A percentile compares a stretch with the other conserved stretches of the same genome.
These are phyloP conservation scores for Agrochola circellaris DNA, from an alignment of 2,888 invertebrate species.

Conservation along the genomic window DNA sequence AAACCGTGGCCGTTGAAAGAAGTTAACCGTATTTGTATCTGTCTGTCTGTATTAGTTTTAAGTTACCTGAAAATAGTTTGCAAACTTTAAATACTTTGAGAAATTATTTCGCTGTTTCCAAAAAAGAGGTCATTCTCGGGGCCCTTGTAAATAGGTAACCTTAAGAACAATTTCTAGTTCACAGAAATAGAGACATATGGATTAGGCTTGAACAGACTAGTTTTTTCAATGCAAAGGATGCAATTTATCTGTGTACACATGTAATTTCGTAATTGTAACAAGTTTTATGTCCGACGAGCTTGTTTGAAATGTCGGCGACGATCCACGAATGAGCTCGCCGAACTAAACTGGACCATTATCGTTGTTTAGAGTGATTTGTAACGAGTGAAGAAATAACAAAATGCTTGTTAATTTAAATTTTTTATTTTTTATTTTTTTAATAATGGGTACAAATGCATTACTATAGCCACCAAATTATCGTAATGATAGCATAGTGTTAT, in stretches of 20 bases:
- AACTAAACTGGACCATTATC: slow-evolving; percentile 76
- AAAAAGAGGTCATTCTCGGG: background rate
- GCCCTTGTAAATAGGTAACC: background rate
- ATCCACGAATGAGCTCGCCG: slow-evolving; percentile 67
- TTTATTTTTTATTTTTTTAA: background rate
- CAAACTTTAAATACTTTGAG: slow-evolving; percentile 7
- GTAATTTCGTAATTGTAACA: slow-evolving; percentile 68
- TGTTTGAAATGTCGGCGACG: slow-evolving; percentile 78
- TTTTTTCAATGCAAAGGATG: slow-evolving; percentile 64
- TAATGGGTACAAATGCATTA: background rate
- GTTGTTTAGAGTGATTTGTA: slow-evolving; percentile 52
- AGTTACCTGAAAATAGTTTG: slow-evolving; percentile 20
- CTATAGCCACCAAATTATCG: background rate
- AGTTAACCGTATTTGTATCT: slow-evolving; percentile 14
- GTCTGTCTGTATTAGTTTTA: slow-evolving; percentile 14
- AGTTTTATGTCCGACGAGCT: slow-evolving; percentile 72
- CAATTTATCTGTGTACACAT: slow-evolving; percentile 46
- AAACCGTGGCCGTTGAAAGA: slow-evolving; percentile 26
- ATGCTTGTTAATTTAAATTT: slow-evolving; percentile 30
- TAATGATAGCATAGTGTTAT: background rate
- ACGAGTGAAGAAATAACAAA: slow-evolving; percentile 51
- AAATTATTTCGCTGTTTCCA: background rate
- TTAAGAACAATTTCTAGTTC: slow-evolving; percentile 8
- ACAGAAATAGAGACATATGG: slow-evolving; percentile 34
- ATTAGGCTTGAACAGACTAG: slow-evolving; percentile 46